Base-by-base conservation (phyloP, 2,888 invertebrate genomes). In the Trilocha varians region DNA sequence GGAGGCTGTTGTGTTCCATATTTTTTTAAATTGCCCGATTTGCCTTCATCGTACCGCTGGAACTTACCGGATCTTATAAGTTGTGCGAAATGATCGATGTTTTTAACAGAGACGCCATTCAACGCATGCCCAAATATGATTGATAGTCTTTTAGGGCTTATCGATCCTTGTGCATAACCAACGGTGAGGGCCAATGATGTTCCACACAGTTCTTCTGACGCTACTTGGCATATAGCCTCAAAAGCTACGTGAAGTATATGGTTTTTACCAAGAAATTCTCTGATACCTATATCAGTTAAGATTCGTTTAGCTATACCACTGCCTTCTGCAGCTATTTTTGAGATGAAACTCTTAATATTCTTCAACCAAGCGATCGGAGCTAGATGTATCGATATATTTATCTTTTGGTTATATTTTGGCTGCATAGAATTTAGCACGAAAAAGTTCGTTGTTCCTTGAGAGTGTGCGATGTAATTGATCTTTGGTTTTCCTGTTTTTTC, bases 401-500 rank as follows among this genome's bases (percentile, higher is more conserved):
- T 73, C 65, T 89, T 90, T 0, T 72, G 55, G 56, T 90, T 90
- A 55, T 90, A 90, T 42, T 88, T 86, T 0, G 90, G 88, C 17
- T 62, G 68, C 32, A 82, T 62, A 1, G 89, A 84, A 3, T 75
- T 65, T 78, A 89, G 82, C 0, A 87, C 87, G 48, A 83, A 90
- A 53, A 88, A 89, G 34, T 74, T 58, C 0, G 90, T 89, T 0
- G 88, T 88, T 15, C 93, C 94, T 69, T 88, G 88, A 5, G 92
- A 93, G 62, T 93, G 92, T 1, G 92, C 94, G 5, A 91, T 70
- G 61, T 91, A 92, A 53, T 87, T 88, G 1, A 94, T 49, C 43
- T 88, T 75, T 1, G 82, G 50, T 33, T 84, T 73, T 2, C 85
- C 80, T 0, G 91, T 91, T 4, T 45, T 39, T 1, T 50, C 40